A percentile compares a stretch with the other conserved stretches of the same genome.
phyloP scores from a whole-genome alignment of 23 tunicate genomes.

The Clavelina lepadiformis region DNA sequence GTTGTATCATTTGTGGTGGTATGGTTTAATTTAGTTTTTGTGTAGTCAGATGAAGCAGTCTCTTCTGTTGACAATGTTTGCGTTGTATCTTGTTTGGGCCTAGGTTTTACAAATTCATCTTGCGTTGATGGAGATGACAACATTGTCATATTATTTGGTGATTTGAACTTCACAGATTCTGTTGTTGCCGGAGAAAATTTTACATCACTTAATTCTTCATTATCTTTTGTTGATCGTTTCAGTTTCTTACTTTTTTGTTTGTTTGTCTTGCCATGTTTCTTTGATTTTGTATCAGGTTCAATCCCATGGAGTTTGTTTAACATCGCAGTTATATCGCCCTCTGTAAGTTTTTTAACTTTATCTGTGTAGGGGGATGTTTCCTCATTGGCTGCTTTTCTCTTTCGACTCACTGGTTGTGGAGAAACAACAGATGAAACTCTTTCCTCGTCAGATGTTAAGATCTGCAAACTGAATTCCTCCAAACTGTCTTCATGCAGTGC shows the following conservation, averaged over 20 bases:
- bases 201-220: background rate
- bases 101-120: too few relatives aligned
- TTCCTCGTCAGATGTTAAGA: constrained; percentile 26
- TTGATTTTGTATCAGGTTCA: background rate
- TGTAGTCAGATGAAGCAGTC: too few relatives aligned
- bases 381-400: constrained; percentile 1
- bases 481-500: too few relatives aligned
- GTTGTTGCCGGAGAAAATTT: background rate
- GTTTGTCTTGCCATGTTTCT: background rate
- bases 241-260: background rate
- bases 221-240: background rate
- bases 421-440: background rate
- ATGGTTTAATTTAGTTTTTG: too few relatives aligned
- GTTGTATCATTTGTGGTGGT: too few relatives aligned
- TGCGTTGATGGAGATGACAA: too few relatives aligned
- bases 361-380: background rate
- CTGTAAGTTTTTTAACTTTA: background rate
- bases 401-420: background rate
- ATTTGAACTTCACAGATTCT: background rate
- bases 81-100: too few relatives aligned
- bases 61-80: too few relatives aligned
- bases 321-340: background rate
- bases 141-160: too few relatives aligned
- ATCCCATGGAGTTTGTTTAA: constrained; percentile 10
- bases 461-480: constrained; percentile 14